Base-by-base conservation (phyloP, 1,140 invertebrate species). In the Drosophila mauritiana region DNA sequence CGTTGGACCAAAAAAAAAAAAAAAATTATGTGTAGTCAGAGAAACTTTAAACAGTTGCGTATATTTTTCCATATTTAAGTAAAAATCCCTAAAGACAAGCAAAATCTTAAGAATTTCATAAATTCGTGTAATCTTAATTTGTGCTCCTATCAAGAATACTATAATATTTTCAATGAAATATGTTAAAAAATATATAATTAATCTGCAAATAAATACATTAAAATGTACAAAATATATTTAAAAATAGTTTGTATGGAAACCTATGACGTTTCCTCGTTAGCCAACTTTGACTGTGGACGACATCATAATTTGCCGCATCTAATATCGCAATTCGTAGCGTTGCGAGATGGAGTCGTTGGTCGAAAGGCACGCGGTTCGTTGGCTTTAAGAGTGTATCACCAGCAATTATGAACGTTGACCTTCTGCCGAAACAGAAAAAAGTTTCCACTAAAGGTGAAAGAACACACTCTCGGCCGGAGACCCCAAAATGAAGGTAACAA, bases 381-480 rank as follows among this genome's bases (percentile, higher is more conserved):
- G 67, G 67, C 67, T 70, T 70, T 56, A 70, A 70, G 62, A 75
- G 56, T 69, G 78, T 61, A 53, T 45, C 43, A 20, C 42, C n/a
- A 49, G 65, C 72, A 86, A 86, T 86, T 88, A 80, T 89, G 83
- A 80, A 79, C 84, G 76, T 89, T 88, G 83, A 88, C 83, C 83
- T 88, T 77, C 86, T 86, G 67, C 42, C 43, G 37, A 56, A 70
- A 67, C 11, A 4, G 37, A 39, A 64, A 62, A 86, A 86, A 83
- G 56, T 86, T 88, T 86, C 84, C 72, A 82, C 65, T 55, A 48
- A 62, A 70, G 64, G 64, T 68, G 64, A 68, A 68, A 68, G 64
- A 68, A 68, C 64, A 68, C 42, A 68, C 31, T 20, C 42, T 45
- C 42, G 42, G 55, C 15, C 61, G 20, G 22, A 68, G 37, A 56